Conservation (phyloP, 1,140 invertebrate species). For the Scaptodrosophila lebanonensis region DNA sequence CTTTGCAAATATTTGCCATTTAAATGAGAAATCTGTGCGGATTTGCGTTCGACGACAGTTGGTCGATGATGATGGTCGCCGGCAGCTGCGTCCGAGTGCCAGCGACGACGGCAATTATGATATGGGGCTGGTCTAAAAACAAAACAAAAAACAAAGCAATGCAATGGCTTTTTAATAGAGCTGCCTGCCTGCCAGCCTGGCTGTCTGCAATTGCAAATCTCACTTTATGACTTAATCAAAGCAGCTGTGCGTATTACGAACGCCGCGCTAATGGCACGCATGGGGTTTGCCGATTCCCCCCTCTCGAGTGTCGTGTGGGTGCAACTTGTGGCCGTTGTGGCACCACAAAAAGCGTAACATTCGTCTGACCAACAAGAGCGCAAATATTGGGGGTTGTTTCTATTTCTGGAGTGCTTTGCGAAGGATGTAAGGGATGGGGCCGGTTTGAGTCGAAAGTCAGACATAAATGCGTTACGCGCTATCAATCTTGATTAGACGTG, state of each 20-base stretch:
- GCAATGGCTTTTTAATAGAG: slow-evolving; percentile 26
- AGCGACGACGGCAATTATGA: slow-evolving; percentile 28
- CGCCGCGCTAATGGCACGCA: slow-evolving; percentile 60
- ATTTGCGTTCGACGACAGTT: slow-evolving; percentile 53
- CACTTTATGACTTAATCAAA: slow-evolving; percentile 70
- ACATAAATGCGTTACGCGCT: slow-evolving; percentile 68
- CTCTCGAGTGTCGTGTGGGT: slow-evolving; percentile 50
- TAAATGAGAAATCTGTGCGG: slow-evolving; percentile 69
- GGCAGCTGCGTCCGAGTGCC: slow-evolving; percentile 40
- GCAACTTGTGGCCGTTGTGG: slow-evolving; percentile 46
- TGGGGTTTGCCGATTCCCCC: slow-evolving; percentile 42
- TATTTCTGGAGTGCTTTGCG: too few species aligned
- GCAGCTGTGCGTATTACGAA: slow-evolving; percentile 37
- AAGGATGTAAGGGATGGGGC: too few species aligned
- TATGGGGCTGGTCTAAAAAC: too few species aligned
- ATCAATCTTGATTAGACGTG: slow-evolving; percentile 76
- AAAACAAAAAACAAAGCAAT: too few species aligned
- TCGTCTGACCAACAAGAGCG: slow-evolving; percentile 67
- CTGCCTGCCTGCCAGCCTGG: neutral
- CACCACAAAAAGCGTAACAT: slow-evolving; percentile 21
- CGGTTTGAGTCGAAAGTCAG: slow-evolving; percentile 50
- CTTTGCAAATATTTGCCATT: slow-evolving; percentile 68
- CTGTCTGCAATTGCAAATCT: slow-evolving; percentile 29
- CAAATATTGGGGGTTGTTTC: slow-evolving; percentile 36
- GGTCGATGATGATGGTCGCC: slow-evolving; percentile 47